Evolutionary conservation across 2,797 vertebrate species (phyloP), one percentile per base, ranked within the genome.

Genomic region (Spatula clypeata): DNA sequence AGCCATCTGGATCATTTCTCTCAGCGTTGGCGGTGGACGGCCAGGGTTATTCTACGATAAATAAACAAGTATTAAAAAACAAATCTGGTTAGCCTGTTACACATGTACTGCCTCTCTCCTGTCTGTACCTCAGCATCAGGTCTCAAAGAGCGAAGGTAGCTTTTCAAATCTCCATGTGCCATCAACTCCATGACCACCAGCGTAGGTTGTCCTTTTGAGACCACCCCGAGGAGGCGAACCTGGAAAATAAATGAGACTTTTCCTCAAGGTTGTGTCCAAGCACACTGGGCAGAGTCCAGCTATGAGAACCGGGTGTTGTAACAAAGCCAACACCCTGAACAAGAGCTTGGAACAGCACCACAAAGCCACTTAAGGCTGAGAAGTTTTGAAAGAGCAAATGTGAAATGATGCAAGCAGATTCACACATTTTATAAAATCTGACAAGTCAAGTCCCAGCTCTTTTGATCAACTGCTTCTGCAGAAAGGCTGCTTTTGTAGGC

Each of bases 151-250:
- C 99, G 98, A 54, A 99, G 98, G 97, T 99, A 99, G 95, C 99
- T 99, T 93, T 99, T 99, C 88, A 99, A 95, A 88, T 99, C 99
- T 4, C 99, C 99, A 0, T 99, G 99, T 34, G 99, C 99, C 99
- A 99, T 99, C 83, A 99, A 91, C 97, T 99, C 99, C 99, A 99
- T 99, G 86, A 99, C 99, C 14, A 99, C 99, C 86, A 99, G 97
- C 0, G 99, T 99, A 1, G 99, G 99, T 61, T 99, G 99, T 45
- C 99, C 99, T 96, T 99, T 99, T 21, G 99, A 99, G 32, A 99
- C 99, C 79, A 99, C 99, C 11, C 99, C 99, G 2, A 99, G 96
- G 86, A 99, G 98, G 62, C 99, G 99, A 9, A 99, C 99, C 99
- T 99, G 93, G 8, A 66, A 57, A 71, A n/a, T 0, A 15, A 70